phyloP scores from a whole-genome alignment of 1,140 invertebrate species.

The Thaumetopoea pityocampa region DNA sequence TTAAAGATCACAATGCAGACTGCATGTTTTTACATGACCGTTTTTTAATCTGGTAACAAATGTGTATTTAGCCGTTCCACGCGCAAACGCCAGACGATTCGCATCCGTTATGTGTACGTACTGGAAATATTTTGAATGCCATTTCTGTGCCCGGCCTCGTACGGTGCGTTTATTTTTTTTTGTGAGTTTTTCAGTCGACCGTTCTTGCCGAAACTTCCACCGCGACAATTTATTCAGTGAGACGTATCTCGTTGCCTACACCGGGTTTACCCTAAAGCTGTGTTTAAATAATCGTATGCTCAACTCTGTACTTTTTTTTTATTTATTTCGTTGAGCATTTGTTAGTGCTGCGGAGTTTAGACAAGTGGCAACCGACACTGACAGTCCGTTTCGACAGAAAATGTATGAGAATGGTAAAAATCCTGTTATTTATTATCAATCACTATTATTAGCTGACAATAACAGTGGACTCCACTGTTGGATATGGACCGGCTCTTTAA shows the following conservation, averaged over 20 bases:
- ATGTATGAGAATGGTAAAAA: no score
- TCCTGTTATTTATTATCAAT: no score
- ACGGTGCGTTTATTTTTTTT: slow-evolving; percentile 18
- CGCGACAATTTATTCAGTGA: slow-evolving; percentile 49
- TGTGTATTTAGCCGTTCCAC: slow-evolving; percentile 12
- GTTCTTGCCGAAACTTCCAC: slow-evolving; percentile 12
- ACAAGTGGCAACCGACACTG: no score
- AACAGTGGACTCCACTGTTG: no score
- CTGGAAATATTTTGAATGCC: slow-evolving; percentile 19
- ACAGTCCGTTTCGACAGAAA: no score
- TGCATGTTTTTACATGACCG: slow-evolving; percentile 10
- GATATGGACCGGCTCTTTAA: no score
- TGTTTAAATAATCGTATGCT: slow-evolving; percentile 54
- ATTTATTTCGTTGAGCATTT: slow-evolving; percentile 27
- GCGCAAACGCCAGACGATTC: slow-evolving; percentile 12
- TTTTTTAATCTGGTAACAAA: slow-evolving; percentile 20
- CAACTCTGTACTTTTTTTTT: slow-evolving; percentile 40
- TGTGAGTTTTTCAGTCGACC: slow-evolving; percentile 22
- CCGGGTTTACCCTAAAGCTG: slow-evolving; percentile 29
- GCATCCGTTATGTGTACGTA: slow-evolving; percentile 10
- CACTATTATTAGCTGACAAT: no score
- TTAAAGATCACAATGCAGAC: slow-evolving; percentile 7
- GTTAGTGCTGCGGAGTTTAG: slow-evolving; percentile 22
- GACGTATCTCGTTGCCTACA: slow-evolving; percentile 36
- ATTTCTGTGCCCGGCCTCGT: slow-evolving; percentile 9